Percentiles rank a stretch among this genome's conserved stretches.
These are phyloP conservation scores for Polypedilum vanderplanki DNA, from an alignment of 1,140 invertebrate species.

Conservation along the genomic window DNA sequence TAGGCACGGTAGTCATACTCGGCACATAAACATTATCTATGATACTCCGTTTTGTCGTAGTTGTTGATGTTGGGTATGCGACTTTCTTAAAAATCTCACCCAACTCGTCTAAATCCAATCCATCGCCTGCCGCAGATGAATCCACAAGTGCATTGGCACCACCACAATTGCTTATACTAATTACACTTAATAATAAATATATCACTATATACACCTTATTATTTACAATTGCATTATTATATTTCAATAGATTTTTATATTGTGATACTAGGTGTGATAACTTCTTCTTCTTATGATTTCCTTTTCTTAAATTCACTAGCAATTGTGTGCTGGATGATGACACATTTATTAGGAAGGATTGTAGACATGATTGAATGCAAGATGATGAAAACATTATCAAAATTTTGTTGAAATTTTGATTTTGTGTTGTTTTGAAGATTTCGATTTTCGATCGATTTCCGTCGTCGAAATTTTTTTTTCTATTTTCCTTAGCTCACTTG, in stretches of 20 bases:
- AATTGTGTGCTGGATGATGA: slow-evolving; percentile 27
- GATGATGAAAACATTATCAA: slow-evolving; percentile 28
- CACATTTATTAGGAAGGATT: slow-evolving; percentile 27
- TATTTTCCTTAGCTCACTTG: too few relatives aligned
- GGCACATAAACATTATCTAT: slow-evolving; percentile 54
- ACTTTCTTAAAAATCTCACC: slow-evolving; percentile 59
- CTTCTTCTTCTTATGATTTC: slow-evolving; percentile 11
- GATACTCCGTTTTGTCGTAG: slow-evolving; percentile 55
- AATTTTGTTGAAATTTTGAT: slow-evolving; percentile 9
- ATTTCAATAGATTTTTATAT: slow-evolving; percentile 16
- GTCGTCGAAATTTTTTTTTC: not conserved
- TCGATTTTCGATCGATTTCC: not conserved
- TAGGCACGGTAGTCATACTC: slow-evolving; percentile 53
- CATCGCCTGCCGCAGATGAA: slow-evolving; percentile 30
- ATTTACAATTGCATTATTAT: slow-evolving; percentile 16
- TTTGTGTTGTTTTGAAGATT: not conserved
- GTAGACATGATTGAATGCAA: slow-evolving; percentile 3
- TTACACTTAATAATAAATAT: slow-evolving; percentile 28
- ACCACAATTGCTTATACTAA: slow-evolving; percentile 27
- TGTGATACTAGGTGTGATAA: slow-evolving; percentile 27
- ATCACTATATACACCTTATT: slow-evolving; percentile 25
- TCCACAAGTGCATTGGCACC: slow-evolving; percentile 17
- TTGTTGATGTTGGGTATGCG: slow-evolving; percentile 54
- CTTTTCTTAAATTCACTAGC: slow-evolving; percentile 25
- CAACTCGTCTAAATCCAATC: slow-evolving; percentile 38